Evolutionary conservation across 2,888 invertebrate species (phyloP), one percentile per base, ranked within the genome.

Genomic region (Melanophora roralis): DNA sequence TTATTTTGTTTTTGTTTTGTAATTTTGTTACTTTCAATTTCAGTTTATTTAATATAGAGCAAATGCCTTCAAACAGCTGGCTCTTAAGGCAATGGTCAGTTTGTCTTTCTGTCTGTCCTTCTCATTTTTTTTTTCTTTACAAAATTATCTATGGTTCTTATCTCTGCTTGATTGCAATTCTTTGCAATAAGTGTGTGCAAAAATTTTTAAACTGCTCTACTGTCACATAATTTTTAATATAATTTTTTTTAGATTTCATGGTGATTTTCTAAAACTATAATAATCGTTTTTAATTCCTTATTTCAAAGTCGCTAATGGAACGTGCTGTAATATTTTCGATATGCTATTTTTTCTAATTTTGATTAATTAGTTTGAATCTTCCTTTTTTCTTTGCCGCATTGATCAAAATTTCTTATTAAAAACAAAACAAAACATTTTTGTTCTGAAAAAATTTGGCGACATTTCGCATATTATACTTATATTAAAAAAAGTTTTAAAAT

Each of bases 101-200:
- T 1, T 36, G 36, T 36, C 36, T 2, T 36, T 36, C 36, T 11
- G 36, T 36, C 36, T 11, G 12, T 36, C 3, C 8, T 36, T 36
- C 11, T 62, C 38, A 60, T 40, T 38, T 62, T 14, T 49, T 47
- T 45, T 45, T 76, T 76, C 27, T 27, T n/a, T n/a, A n/a, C n/a
- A 2, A 51, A 74, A 74, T 65, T 75, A 62, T 75, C 19, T 53
- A 65, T 60, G 74, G 74, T 34, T 74, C 74, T 82, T 82, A 71
- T 67, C 45, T 19, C 19, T 79, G 77, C 77, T 79, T 82, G 71
- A 81, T 62, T 74, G 78, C 67, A 77, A 72, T 65, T 77, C 49
- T 72, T 73, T 73, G 65, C 57, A 23, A 3, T 34, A 43, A 43
- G 49, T 19, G 59, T 60, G 68, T 47, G 11, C 8, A 45, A 57